Conservation (phyloP, 2,113 vertebrate genomes). For the Lepisosteus oculatus region DNA sequence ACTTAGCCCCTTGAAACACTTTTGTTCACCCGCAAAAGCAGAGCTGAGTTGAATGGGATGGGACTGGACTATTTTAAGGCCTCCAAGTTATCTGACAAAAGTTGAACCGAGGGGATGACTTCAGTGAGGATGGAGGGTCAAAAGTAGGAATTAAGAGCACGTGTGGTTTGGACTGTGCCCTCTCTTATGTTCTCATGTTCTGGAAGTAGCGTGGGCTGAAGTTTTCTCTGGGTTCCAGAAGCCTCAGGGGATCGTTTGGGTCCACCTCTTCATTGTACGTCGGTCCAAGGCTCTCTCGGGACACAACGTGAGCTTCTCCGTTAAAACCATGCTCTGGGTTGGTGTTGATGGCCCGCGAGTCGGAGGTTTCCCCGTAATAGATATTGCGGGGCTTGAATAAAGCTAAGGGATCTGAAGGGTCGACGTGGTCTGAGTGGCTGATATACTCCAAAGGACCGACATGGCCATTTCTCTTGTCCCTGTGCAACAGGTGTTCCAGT, state of each 20-base stretch:
- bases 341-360: constrained; percentile 25
- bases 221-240: constrained; percentile 52
- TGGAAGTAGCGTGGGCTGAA: constrained; percentile 57
- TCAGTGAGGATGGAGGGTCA: no score
- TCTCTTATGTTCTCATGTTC: constrained; percentile 41
- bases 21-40: no score
- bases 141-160: no score
- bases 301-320: constrained; percentile 44
- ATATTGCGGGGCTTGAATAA: constrained; percentile 38
- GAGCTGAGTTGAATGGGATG: no score
- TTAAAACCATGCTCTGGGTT: constrained; percentile 28
- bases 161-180: not conserved
- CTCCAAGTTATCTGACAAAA: no score
- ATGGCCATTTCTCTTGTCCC: constrained; percentile 67
- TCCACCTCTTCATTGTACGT: constrained; percentile 57
- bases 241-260: constrained; percentile 65
- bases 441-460: constrained; percentile 57
- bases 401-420: constrained; percentile 68
- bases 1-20: constrained; percentile 14
- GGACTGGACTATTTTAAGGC: no score
- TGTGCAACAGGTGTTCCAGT: constrained; percentile 70
- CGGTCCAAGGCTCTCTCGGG: constrained; percentile 63
- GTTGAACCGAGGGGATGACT: no score
- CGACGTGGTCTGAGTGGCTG: constrained; percentile 24
- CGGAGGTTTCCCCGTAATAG: constrained; percentile 33